Percentiles rank a stretch among this genome's conserved stretches.
These are phyloP conservation scores for Hirundo rustica DNA, from an alignment of 2,797 vertebrate species.

Conservation along the genomic window DNA sequence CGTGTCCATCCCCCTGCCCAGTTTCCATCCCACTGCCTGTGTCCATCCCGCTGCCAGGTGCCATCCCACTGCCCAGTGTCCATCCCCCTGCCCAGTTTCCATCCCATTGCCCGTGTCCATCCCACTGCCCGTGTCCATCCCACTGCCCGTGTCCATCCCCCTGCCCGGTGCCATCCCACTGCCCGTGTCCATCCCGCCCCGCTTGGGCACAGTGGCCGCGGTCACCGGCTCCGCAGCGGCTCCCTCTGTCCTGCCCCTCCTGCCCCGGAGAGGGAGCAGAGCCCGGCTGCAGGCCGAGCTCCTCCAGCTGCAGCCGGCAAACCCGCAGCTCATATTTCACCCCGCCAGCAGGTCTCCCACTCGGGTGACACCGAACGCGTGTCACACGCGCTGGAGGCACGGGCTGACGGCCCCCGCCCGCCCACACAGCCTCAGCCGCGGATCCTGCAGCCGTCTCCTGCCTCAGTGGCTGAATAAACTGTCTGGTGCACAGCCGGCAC, in stretches of 20 bases:
- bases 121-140: accelerated
- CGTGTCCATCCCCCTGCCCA: accelerated
- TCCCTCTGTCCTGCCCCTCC: background rate
- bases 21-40: background rate
- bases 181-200: accelerated
- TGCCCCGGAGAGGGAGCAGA: background rate
- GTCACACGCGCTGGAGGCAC: conserved; percentile 26
- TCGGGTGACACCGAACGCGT: conserved; percentile 57
- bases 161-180: accelerated
- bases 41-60: no score
- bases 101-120: accelerated
- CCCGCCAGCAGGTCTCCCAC: background rate
- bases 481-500: background rate
- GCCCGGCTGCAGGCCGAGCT: background rate
- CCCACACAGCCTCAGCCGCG: background rate
- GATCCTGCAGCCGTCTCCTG: background rate
- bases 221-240: background rate
- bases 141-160: accelerated
- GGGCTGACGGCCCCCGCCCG: background rate
- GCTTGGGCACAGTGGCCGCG: background rate
- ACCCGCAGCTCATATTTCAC: conserved; percentile 53
- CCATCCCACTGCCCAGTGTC: no score
- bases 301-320: conserved; percentile 25
- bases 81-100: background rate
- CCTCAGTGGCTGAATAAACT: background rate